Evolutionary conservation across 2,888 invertebrate genomes (phyloP).

Genomic region (Tipula confusa): DNA sequence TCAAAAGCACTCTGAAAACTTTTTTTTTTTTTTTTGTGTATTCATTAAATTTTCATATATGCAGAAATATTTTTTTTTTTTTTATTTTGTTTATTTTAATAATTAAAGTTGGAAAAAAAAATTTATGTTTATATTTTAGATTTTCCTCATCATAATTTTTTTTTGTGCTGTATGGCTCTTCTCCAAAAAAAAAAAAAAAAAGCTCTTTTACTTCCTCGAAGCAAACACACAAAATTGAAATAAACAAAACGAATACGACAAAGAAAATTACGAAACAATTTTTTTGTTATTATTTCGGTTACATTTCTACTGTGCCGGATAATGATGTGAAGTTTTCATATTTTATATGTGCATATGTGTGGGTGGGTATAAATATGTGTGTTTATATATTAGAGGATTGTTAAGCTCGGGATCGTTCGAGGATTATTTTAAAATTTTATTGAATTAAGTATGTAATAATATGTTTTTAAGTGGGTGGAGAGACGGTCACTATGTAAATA

Average conservation of each 20-base stretch:
- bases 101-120: constrained; percentile 9
- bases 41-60: constrained; percentile 3
- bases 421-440: background rate
- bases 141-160: background rate
- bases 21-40: background rate
- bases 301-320: background rate
- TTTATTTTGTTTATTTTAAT: constrained; percentile 20
- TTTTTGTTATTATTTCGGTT: background rate
- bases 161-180: background rate
- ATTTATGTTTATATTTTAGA: background rate
- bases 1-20: constrained; percentile 16
- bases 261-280: background rate
- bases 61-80: background rate
- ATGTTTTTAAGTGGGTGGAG: background rate
- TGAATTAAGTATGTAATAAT: constrained; percentile 3
- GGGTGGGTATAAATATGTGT: background rate
- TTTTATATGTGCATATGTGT: background rate
- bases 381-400: background rate
- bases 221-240: background rate
- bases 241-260: background rate
- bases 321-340: background rate
- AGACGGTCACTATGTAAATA: background rate
- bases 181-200: background rate
- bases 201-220: background rate
- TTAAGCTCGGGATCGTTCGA: background rate